Conservation (phyloP, 2,888 invertebrate species). For the Eupithecia subumbrata region DNA sequence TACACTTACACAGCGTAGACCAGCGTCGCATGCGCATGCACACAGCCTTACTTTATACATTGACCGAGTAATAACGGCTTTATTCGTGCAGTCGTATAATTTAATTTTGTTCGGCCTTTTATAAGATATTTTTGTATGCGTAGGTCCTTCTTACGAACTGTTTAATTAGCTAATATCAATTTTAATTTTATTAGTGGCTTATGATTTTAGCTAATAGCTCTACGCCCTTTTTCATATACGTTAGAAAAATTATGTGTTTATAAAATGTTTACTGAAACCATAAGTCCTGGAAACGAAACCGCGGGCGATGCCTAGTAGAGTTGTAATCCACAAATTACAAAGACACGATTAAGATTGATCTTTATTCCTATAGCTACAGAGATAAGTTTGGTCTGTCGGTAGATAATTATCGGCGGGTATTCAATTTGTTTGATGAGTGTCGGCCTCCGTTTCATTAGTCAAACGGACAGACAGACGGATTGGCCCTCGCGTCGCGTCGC, state of each 20-base stretch:
- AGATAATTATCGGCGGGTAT: conserved; percentile 64
- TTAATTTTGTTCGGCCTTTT: not conserved
- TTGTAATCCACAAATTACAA: conserved; percentile 3
- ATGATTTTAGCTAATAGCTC: not conserved
- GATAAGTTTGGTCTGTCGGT: conserved; percentile 49
- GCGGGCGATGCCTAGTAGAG: not conserved
- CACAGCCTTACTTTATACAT: not conserved
- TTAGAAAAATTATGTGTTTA: no score
- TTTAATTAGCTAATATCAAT: not conserved
- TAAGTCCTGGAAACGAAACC: not conserved
- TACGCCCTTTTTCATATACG: not conserved
- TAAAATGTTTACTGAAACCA: no score
- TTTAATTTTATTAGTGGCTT: not conserved
- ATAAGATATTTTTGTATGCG: not conserved
- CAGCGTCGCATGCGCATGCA: not conserved
- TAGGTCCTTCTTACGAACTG: not conserved
- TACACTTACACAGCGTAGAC: not conserved
- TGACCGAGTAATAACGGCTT: not conserved
- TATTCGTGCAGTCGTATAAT: not conserved
- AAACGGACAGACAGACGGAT: conserved; percentile 56
- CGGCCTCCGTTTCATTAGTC: conserved; percentile 62
- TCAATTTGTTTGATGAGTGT: conserved; percentile 52
- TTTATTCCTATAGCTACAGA: conserved; percentile 43
- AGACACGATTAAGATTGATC: conserved; percentile 49
- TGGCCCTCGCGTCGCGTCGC: conserved; percentile 42